Evolutionary conservation across 2,888 invertebrate genomes (phyloP).

Genomic region (Parapristionchus giblindavisi): DNA sequence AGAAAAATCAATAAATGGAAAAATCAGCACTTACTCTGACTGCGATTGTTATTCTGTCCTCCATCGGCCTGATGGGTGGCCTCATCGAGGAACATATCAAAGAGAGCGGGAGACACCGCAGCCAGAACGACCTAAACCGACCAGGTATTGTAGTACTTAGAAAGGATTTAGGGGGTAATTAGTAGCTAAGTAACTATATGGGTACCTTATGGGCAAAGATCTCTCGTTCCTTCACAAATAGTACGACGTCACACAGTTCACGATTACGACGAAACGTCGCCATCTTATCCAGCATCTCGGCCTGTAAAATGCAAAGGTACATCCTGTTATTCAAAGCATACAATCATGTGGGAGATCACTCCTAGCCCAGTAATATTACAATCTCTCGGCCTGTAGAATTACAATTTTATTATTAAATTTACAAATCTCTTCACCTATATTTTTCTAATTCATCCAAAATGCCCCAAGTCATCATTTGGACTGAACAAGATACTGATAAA

Average conservation of each 20-base stretch:
- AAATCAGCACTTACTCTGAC: constrained; percentile 30
- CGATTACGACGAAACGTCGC: constrained; percentile 75
- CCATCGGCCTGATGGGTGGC: no score
- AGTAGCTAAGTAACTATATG: background rate
- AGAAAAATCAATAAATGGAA: no score
- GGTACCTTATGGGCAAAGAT: constrained; percentile 77
- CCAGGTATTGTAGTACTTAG: background rate
- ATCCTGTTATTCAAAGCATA: no score
- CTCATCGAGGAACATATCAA: constrained; percentile 60
- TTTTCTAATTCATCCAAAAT: no score
- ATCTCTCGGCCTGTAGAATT: no score
- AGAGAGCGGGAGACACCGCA: constrained; percentile 62
- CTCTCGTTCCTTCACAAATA: constrained; percentile 81
- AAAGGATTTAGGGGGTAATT: background rate
- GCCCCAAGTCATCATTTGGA: no score
- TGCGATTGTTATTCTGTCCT: background rate
- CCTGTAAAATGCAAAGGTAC: constrained; percentile 53
- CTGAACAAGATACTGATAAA: no score
- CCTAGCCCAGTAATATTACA: no score
- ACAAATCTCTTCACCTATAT: no score
- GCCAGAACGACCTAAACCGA: constrained; percentile 57
- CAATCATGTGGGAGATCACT: no score
- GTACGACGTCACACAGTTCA: constrained; percentile 86
- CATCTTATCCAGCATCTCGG: constrained; percentile 67
- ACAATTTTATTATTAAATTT: no score